Base-by-base conservation (phyloP, 2,113 vertebrate species). In the Falco punctatus region DNA sequence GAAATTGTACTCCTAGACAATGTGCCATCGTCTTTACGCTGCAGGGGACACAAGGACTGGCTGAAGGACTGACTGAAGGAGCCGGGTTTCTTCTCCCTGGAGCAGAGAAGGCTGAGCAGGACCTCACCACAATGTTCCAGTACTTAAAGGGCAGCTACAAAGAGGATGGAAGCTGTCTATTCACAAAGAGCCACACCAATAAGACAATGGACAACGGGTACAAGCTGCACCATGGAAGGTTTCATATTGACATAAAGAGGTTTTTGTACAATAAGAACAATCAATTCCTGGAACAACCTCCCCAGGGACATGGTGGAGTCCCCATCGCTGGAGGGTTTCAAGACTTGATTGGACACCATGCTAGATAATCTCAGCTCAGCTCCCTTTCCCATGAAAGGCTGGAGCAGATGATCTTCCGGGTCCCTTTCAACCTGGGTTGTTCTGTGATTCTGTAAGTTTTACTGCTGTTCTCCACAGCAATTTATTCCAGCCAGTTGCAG, bases 21-120 rank as follows among this genome's bases (percentile, higher is more conserved):
- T 0, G 4, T 2, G 21, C 48, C 27, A 26, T 38, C 8, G 0
- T 20, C 59, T 46, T 46, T 7, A 64, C 1, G 14, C 59, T 4
- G n/a, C 1, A 0, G 19, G 44, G 71, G n/a, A n/a, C n/a, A 23
- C 52, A 42, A 77, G 54, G 72, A 35, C 54, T n/a, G 35, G 44
- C 42, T 57, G 71, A 66, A 86, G 82, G 54, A 35, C 35, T 17
- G 64, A 5, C 35, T 61, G 46, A 78, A 69, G 38, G 46, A 70
- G 38, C 3, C 14, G 24, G 48, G 35, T 3, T 24, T 35, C 52
- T 27, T 46, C 10, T n/a, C 44, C 42, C 42, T 42, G 42, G 42
- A 42, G 42, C 11, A 42, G 42, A 42, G 42, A 42, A 42, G 42
- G 42, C 42, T 14, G 42, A 42, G 42, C 6, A 5, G 42, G 42